Base-by-base conservation (phyloP, 1,140 invertebrate genomes). In the Pachyrhynchus sulphureomaculatus region DNA sequence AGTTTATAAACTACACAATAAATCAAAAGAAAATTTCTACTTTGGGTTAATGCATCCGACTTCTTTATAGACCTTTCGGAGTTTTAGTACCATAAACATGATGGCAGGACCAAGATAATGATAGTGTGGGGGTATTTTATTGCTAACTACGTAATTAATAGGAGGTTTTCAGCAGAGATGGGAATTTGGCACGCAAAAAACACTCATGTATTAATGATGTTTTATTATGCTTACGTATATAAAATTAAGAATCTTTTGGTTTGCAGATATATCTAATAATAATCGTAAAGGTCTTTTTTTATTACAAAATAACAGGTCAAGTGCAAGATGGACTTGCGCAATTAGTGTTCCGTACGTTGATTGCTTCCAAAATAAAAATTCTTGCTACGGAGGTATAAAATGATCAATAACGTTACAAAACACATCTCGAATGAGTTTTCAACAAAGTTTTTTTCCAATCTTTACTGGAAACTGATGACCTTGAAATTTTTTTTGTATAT, bases 41-140 rank as follows among this genome's bases (percentile, higher is more conserved):
- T 51, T 51, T 51, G 48, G 29, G 26, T 29, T 29, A 29, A 29
- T 29, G 26, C 26, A 29, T 51, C 48, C 48, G 48, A 51, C 48
- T 51, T 51, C 24, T 49, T 49, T 49, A 49, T 33, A 26, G 21
- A 29, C 29, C 45, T 29, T 49, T 23, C 45, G 18, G 17, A 49
- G 29, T 49, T 49, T n/a, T 49, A 17, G 29, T 13, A 32, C 45
- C 45, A 33, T 49, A 49, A 49, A 49, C 45, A 32, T 32, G 45
- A 49, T 33, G 32, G 13, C 45, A 49, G 45, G 45, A 13, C 29
- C 45, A 49, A 13, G 45, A 49, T 49, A 49, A 49, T 49, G 45
- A 49, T 49, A 49, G 59, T 62, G 59, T 54, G 41, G 59, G 59
- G 59, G 59, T 62, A 62, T 62, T 62, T 62, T 62, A 62, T 62